A percentile compares a stretch with the other conserved stretches of the same genome.
Conservation (phyloP, 1,140 invertebrate genomes). For the Plodia interpunctella region DNA sequence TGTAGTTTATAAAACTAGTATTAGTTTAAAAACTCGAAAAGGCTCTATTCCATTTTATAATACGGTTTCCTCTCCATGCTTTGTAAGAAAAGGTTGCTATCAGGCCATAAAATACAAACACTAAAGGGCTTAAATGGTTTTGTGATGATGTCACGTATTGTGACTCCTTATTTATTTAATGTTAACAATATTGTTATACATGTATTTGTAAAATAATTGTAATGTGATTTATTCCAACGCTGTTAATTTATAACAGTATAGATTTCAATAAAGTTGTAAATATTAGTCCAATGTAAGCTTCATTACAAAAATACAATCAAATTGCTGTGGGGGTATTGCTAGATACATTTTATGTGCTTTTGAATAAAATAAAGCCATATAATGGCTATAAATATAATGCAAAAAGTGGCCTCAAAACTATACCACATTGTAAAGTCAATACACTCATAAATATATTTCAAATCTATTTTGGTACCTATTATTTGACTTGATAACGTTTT, state of each 20-base stretch:
- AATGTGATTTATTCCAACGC: constrained; percentile 54
- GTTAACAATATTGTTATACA: constrained; percentile 47
- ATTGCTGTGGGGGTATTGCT: constrained; percentile 33
- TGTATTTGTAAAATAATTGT: constrained; percentile 33
- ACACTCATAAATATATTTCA: no score
- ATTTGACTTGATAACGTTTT: no score
- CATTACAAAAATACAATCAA: constrained; percentile 22
- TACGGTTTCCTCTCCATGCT: not conserved
- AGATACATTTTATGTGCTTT: not conserved
- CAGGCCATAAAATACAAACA: constrained; percentile 21
- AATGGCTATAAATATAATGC: not conserved
- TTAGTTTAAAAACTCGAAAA: not conserved
- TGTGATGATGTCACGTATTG: constrained; percentile 22
- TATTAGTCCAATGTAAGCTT: constrained; percentile 30
- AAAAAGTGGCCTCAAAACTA: no score
- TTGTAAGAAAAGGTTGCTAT: constrained; percentile 21
- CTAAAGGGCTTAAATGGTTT: constrained; percentile 23
- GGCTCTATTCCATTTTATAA: not conserved
- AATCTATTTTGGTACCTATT: no score
- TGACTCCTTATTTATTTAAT: constrained; percentile 42
- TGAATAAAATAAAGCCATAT: not conserved
- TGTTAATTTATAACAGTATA: constrained; percentile 49
- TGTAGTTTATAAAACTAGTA: constrained; percentile 25
- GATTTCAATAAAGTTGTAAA: constrained; percentile 47
- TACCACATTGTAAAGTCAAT: no score